A percentile compares a stretch with the other conserved stretches of the same genome.
These are phyloP conservation scores for Osmoderma eremita DNA, from an alignment of 2,888 invertebrate species.

Conservation along the genomic window DNA sequence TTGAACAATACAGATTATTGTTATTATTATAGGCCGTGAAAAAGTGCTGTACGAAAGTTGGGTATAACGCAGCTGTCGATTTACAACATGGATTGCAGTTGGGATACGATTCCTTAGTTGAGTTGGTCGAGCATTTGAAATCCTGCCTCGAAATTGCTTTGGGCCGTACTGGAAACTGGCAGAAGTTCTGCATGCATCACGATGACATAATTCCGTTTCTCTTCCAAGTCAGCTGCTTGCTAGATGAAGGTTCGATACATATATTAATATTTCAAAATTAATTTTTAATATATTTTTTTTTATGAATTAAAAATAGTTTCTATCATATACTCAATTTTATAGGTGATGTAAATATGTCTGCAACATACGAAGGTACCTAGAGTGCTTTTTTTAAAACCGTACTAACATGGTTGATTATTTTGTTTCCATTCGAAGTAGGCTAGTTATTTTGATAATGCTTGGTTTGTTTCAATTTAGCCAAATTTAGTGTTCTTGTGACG, in stretches of 20 bases:
- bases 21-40: slow-evolving; percentile 65
- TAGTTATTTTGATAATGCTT: background rate
- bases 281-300: background rate
- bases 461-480: too few relatives aligned
- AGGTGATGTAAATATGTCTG: slow-evolving; percentile 43
- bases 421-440: slow-evolving; percentile 21
- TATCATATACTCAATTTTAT: slow-evolving; percentile 32
- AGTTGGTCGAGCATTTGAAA: slow-evolving; percentile 93
- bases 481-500: too few relatives aligned
- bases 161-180: slow-evolving; percentile 94
- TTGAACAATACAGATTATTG: too few relatives aligned
- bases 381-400: background rate
- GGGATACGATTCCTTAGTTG: slow-evolving; percentile 91
- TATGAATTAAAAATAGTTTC: background rate
- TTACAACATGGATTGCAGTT: slow-evolving; percentile 68
- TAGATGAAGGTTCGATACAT: slow-evolving; percentile 77
- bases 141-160: slow-evolving; percentile 93
- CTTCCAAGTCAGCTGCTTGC: slow-evolving; percentile 82
- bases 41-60: slow-evolving; percentile 68
- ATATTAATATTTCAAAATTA: slow-evolving; percentile 2
- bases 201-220: slow-evolving; percentile 83
- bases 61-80: slow-evolving; percentile 64
- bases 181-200: slow-evolving; percentile 82
- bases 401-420: slow-evolving; percentile 7
- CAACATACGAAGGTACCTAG: slow-evolving; percentile 44